These are phyloP conservation scores for Knipowitschia caucasica DNA, from an alignment of 2,797 vertebrate genomes.

Conservation along the genomic window DNA sequence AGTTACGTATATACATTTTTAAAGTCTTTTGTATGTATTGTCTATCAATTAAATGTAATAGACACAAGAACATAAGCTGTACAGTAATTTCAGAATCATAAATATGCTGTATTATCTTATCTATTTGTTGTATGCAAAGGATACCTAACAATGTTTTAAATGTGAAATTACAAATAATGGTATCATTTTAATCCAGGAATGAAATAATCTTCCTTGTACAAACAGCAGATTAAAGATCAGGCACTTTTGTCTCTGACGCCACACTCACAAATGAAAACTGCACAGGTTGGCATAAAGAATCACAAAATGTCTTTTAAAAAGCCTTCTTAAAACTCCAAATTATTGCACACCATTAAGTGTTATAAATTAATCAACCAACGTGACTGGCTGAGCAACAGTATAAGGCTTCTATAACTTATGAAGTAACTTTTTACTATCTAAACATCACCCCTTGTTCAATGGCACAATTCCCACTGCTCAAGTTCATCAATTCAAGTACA, in stretches of 20 bases:
- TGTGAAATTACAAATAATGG: too few relatives aligned
- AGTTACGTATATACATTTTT: slow-evolving; percentile 15
- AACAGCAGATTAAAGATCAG: slow-evolving; percentile 46
- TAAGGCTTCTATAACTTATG: slow-evolving; percentile 53
- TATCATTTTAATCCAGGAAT: neutral
- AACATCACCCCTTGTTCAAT: slow-evolving; percentile 48
- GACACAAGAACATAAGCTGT: slow-evolving; percentile 18
- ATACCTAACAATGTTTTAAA: too few relatives aligned
- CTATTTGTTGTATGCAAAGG: too few relatives aligned
- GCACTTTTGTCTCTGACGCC: slow-evolving; percentile 36
- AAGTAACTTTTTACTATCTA: slow-evolving; percentile 22
- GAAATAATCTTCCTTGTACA: slow-evolving; percentile 3
- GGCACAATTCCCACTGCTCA: slow-evolving; percentile 65
- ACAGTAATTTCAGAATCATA: slow-evolving; percentile 35
- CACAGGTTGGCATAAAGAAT: slow-evolving; percentile 52
- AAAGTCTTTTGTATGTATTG: slow-evolving; percentile 12
- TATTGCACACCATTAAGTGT: slow-evolving; percentile 48
- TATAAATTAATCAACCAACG: slow-evolving; percentile 44
- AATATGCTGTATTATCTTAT: too few relatives aligned
- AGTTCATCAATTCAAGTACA: slow-evolving; percentile 51
- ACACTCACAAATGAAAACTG: slow-evolving; percentile 26
- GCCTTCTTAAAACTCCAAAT: slow-evolving; percentile 24
- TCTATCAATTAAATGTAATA: slow-evolving; percentile 1
- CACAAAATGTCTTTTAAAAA: slow-evolving; percentile 20
- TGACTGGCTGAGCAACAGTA: slow-evolving; percentile 58